Base-by-base conservation (phyloP, 1,140 invertebrate species). In the Contarinia nasturtii region DNA sequence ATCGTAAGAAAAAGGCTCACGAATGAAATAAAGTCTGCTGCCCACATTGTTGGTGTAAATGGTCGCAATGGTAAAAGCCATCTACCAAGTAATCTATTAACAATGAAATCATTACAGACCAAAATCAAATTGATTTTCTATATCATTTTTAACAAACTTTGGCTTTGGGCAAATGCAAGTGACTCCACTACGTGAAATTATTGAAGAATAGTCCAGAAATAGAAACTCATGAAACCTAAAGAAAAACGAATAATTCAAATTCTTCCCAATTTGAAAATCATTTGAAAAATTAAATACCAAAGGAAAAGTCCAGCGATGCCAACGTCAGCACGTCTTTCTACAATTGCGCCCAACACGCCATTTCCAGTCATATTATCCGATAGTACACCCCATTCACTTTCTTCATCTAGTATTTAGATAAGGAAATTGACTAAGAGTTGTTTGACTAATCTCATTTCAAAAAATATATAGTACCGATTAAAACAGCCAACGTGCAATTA, bases 301-400 rank as follows among this genome's bases (percentile, higher is more conserved):
- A 70, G 67, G 57, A 75, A 76, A 2, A 75, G 55, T 22, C 73
- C 72, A 51, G 61, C 65, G 49, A 55, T 55, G n/a, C 72, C 75
- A 41, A 76, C 50, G 57, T 76, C 73, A 17, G 71, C 72, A n/a
- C 59, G 59, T 51, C 74, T 72, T 52, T 65, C 61, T 14, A 67
- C 63, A 2, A 76, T 58, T 53, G 67, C 70, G n/a, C 74, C 73
- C 22, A 74, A 50, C 22, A 75, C 58, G 4, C 74, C 74, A 47
- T 69, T 65, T 33, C 72, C 73, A 8, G 71, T 71, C 47, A 65
- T 57, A 52, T 76, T 75, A 15, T 70, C 65, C 51, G 66, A 73
- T 46, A 74, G 68, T 50, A 71, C 66, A 5, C 73, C 73, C 73
- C 73, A 76, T 54, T 71, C 57, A 73, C 52, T 71, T 69, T 45